Evolutionary conservation across 2,113 vertebrate genomes (phyloP).

Genomic region (Gavia stellata): DNA sequence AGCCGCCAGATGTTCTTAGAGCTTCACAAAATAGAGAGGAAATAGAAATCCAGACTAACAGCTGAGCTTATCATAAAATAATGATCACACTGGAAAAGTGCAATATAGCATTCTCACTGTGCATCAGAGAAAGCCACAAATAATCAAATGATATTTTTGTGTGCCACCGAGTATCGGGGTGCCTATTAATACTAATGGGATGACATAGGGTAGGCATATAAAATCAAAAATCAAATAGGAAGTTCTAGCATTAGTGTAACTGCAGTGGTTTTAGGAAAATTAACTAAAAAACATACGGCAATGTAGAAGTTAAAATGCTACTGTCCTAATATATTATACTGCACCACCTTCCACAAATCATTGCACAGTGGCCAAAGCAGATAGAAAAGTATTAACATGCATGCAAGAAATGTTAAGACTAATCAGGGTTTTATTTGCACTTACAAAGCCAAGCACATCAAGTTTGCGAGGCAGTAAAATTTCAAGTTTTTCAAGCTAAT

Average conservation of each 20-base stretch:
- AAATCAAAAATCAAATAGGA: not conserved
- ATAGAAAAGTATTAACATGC: not conserved
- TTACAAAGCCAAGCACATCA: not conserved
- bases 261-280: not conserved
- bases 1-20: not conserved
- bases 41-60: slow-evolving; percentile 17
- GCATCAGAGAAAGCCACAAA: not conserved
- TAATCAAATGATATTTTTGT: not conserved
- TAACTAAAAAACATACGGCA: not conserved
- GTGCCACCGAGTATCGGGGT: not conserved
- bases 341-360: not conserved
- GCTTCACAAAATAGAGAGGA: not conserved
- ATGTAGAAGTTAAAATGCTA: not conserved
- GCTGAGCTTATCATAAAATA: not conserved
- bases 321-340: not conserved
- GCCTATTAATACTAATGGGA: not conserved
- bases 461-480: not conserved
- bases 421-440: not conserved
- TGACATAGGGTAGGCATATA: not conserved
- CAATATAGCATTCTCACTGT: not conserved
- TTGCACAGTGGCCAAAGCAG: not conserved
- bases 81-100: not conserved
- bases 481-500: not conserved
- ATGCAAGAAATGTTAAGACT: not conserved
- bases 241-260: not conserved